Evolutionary conservation across 2,888 invertebrate genomes (phyloP).

Genomic region (Archips xylosteana): DNA sequence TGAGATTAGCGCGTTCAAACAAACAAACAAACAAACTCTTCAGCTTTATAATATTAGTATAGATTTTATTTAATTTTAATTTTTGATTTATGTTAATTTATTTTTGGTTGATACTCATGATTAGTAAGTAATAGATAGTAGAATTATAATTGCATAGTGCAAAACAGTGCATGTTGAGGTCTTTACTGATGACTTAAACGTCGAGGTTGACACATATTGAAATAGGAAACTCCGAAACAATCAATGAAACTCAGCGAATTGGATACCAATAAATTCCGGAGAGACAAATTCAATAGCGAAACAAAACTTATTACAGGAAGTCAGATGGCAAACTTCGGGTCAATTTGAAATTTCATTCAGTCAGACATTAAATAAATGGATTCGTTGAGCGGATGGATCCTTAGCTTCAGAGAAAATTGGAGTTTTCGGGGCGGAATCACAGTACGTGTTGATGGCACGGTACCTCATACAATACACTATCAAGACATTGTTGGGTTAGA

Average conservation of each 20-base stretch:
- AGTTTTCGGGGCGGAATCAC: slow-evolving; percentile 18
- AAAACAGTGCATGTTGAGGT: no score
- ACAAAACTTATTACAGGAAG: slow-evolving; percentile 3
- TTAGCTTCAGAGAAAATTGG: slow-evolving; percentile 34
- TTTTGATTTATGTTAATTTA: not conserved
- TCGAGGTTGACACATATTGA: no score
- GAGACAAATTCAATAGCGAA: not conserved
- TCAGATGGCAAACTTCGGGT: slow-evolving; percentile 12
- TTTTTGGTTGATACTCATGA: not conserved
- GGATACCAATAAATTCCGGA: not conserved
- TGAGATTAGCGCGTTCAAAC: no score
- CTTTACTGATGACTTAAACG: no score
- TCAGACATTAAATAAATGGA: slow-evolving; percentile 32
- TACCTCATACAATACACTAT: not conserved
- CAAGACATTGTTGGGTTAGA: no score
- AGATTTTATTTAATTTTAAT: no score
- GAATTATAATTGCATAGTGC: no score
- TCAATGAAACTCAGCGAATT: not conserved
- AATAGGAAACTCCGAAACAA: not conserved
- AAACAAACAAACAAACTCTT: no score
- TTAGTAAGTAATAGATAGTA: no score
- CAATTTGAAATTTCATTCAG: slow-evolving; percentile 36
- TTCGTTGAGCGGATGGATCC: slow-evolving; percentile 6
- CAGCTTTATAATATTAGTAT: no score
- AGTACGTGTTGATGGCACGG: not conserved